Evolutionary conservation across 2,888 invertebrate species (phyloP).

Genomic region (Chelonus formosanus): DNA sequence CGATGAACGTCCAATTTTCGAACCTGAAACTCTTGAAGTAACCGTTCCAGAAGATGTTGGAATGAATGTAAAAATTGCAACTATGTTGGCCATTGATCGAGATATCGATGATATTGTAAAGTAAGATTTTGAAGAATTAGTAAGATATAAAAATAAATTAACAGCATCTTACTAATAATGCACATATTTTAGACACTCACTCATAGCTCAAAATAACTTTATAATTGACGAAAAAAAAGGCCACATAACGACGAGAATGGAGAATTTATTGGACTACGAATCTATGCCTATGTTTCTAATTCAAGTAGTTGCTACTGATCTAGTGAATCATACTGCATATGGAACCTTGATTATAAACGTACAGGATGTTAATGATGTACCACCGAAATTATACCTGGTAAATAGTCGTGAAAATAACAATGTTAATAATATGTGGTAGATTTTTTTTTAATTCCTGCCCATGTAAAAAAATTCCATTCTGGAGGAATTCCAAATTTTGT

Average conservation of each 20-base stretch:
- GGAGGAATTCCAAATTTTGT: too few relatives aligned
- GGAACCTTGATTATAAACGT: constrained; percentile 71
- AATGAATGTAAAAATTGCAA: constrained; percentile 66
- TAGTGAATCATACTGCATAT: constrained; percentile 64
- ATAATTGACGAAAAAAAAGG: constrained; percentile 70
- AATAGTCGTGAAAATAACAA: constrained; percentile 30
- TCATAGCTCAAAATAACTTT: constrained; percentile 67
- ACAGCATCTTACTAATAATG: not conserved
- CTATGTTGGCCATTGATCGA: constrained; percentile 69
- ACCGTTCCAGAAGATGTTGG: constrained; percentile 70
- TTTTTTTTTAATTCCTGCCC: too few relatives aligned
- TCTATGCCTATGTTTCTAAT: constrained; percentile 68
- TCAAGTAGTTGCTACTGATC: constrained; percentile 63
- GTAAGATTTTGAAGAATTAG: constrained; percentile 63
- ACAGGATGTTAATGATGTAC: constrained; percentile 77
- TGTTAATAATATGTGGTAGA: too few relatives aligned
- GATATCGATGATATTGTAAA: constrained; percentile 71
- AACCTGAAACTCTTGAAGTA: constrained; percentile 57
- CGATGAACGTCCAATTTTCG: constrained; percentile 76
- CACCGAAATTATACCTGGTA: constrained; percentile 73
- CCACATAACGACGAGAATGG: constrained; percentile 67
- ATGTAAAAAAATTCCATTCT: too few relatives aligned
- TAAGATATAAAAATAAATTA: not conserved
- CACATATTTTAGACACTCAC: constrained; percentile 65
- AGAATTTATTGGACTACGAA: constrained; percentile 73